A percentile compares a stretch with the other conserved stretches of the same genome.
Evolutionary conservation across 2,113 vertebrate species (phyloP).

Genomic region (Stigmatopora argus): DNA sequence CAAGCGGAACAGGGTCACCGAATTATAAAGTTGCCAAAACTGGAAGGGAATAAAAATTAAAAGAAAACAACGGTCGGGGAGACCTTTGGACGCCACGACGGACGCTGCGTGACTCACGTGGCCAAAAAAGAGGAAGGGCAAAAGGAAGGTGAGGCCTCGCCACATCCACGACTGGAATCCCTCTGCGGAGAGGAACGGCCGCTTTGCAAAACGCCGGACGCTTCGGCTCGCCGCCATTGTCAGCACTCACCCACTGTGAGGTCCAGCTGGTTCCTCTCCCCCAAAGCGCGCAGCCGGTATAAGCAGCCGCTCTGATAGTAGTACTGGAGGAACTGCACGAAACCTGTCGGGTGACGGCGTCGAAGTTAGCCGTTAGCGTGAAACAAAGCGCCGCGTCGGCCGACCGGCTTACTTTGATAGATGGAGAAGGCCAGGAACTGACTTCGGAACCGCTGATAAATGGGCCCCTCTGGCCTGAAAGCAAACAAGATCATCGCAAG

Average conservation of each 20-base stretch:
- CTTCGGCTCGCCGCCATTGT: background rate
- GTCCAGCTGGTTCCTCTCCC: constrained; percentile 92
- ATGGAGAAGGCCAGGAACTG: constrained; percentile 96
- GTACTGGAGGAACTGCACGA: constrained; percentile 96
- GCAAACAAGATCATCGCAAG: background rate
- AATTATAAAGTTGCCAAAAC: constrained; percentile 99
- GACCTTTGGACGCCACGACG: background rate
- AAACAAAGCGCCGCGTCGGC: too few relatives aligned
- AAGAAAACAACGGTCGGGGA: background rate
- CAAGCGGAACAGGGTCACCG: constrained; percentile 84
- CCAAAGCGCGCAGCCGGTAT: constrained; percentile 87
- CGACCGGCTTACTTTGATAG: constrained; percentile 92
- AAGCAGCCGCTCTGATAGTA: constrained; percentile 97
- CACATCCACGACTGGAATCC: constrained; percentile 99
- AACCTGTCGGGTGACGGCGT: constrained; percentile 66
- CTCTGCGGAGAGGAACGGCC: constrained; percentile 69
- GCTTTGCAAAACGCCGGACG: too few relatives aligned
- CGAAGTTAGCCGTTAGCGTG: background rate
- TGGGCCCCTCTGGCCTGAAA: constrained; percentile 87
- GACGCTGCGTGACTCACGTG: constrained; percentile 79
- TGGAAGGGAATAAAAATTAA: constrained; percentile 49
- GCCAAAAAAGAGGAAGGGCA: constrained; percentile 94
- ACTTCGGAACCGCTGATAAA: constrained; percentile 94
- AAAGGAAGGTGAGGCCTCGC: constrained; percentile 92
- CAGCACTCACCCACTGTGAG: constrained; percentile 87